These are phyloP conservation scores for Sicus ferrugineus DNA, from an alignment of 2,888 invertebrate species.

Conservation along the genomic window DNA sequence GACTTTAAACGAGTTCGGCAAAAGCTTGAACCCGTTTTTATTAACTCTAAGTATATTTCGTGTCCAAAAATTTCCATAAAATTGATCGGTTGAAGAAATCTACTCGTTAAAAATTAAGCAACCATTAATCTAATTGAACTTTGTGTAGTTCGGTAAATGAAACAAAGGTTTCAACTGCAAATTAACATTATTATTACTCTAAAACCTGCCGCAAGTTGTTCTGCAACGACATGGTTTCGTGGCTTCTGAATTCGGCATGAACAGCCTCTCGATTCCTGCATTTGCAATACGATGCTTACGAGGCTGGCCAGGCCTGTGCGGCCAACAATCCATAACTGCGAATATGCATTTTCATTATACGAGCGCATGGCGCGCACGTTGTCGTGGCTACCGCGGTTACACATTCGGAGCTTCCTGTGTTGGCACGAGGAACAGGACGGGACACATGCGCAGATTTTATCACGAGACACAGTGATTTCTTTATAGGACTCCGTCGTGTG, in stretches of 20 bases:
- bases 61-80: too few relatives aligned
- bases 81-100: too few relatives aligned
- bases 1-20: too few relatives aligned
- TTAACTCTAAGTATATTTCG: too few relatives aligned
- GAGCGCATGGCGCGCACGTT: constrained; percentile 21
- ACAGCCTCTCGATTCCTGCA: constrained; percentile 22
- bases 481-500: constrained; percentile 28
- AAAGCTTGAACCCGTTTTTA: too few relatives aligned
- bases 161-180: too few relatives aligned
- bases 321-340: constrained; percentile 24
- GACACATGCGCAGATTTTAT: constrained; percentile 40
- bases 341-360: constrained; percentile 29
- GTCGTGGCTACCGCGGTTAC: constrained; percentile 60
- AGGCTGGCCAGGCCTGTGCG: not conserved
- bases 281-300: constrained; percentile 15
- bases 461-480: constrained; percentile 31
- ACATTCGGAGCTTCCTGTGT: constrained; percentile 43
- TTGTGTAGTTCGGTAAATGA: too few relatives aligned
- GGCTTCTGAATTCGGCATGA: constrained; percentile 11
- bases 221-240: not conserved
- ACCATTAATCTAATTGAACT: too few relatives aligned
- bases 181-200: constrained; percentile 13
- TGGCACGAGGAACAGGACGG: constrained; percentile 35
- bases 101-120: too few relatives aligned
- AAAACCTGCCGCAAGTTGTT: not conserved